Percentiles rank a stretch among this genome's conserved stretches.
Evolutionary conservation across 2,113 vertebrate species (phyloP).

Genomic region (Phalacrocorax aristotelis): DNA sequence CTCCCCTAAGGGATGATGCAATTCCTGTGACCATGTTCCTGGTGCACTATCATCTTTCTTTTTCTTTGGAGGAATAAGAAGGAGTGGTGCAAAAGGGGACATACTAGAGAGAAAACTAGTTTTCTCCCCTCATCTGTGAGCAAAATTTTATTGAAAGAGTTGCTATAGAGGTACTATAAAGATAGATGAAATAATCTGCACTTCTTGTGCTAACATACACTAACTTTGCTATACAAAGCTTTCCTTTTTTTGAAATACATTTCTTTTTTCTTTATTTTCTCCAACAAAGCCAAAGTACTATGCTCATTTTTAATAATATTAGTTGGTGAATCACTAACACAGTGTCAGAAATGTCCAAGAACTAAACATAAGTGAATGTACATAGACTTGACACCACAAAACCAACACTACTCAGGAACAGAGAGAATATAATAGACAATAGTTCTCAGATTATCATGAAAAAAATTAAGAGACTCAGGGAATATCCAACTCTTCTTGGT

Average conservation of each 20-base stretch:
- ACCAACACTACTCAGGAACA: not conserved
- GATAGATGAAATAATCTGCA: not conserved
- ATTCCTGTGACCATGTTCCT: not conserved
- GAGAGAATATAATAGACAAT: not conserved
- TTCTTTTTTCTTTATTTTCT: not conserved
- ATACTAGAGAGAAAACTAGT: not conserved
- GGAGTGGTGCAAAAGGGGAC: not conserved
- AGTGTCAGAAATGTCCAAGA: not conserved
- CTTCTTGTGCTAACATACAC: not conserved
- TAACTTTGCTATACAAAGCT: not conserved
- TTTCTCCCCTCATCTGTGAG: not conserved
- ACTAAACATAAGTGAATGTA: not conserved
- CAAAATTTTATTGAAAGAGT: not conserved
- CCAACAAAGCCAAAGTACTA: not conserved
- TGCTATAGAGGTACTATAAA: not conserved
- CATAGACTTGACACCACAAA: not conserved
- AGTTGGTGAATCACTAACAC: not conserved
- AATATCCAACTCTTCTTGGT: not conserved
- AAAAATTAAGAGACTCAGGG: not conserved
- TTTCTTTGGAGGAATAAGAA: not conserved
- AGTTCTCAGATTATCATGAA: not conserved
- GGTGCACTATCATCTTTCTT: not conserved
- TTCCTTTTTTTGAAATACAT: not conserved
- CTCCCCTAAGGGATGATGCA: constrained; percentile 36
- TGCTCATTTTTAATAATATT: not conserved